A percentile compares a stretch with the other conserved stretches of the same genome.
phyloP scores from a whole-genome alignment of 2,888 invertebrate genomes.

The Andricus curvator region DNA sequence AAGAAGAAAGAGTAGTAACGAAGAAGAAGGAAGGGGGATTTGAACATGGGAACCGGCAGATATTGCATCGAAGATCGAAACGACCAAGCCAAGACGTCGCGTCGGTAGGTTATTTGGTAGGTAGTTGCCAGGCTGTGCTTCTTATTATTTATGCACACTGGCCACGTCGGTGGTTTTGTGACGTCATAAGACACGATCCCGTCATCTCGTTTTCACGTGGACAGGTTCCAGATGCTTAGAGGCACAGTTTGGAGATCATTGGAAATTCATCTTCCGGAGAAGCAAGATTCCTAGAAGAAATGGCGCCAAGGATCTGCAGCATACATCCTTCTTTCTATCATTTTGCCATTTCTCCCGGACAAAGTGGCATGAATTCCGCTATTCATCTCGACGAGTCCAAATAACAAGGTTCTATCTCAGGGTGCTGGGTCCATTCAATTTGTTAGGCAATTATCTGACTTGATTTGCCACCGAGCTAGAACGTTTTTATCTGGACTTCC shows the following conservation, averaged over 20 bases:
- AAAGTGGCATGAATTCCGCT: not conserved
- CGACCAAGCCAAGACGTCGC: constrained; percentile 8
- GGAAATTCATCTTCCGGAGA: constrained; percentile 3
- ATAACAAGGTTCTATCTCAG: too few relatives aligned
- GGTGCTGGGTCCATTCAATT: too few relatives aligned
- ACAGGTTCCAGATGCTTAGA: not conserved
- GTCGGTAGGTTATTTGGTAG: constrained; percentile 31
- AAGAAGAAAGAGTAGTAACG: not conserved
- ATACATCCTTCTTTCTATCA: not conserved
- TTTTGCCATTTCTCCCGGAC: not conserved
- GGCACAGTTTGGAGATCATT: too few relatives aligned
- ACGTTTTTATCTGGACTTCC: too few relatives aligned
- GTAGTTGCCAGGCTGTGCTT: constrained; percentile 1
- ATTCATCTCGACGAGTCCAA: not conserved
- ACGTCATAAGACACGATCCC: constrained; percentile 13
- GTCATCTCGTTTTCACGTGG: constrained; percentile 16
- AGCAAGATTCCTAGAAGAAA: not conserved
- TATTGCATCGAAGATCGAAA: constrained; percentile 21
- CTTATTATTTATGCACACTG: constrained; percentile 34
- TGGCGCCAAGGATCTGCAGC: not conserved
- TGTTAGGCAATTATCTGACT: too few relatives aligned
- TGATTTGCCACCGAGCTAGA: too few relatives aligned
- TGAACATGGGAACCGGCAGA: constrained; percentile 23
- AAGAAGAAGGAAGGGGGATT: constrained; percentile 1
- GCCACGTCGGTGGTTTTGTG: constrained; percentile 3